Base-by-base conservation (phyloP, 2,888 invertebrate genomes). In the Drosophila affinis region DNA sequence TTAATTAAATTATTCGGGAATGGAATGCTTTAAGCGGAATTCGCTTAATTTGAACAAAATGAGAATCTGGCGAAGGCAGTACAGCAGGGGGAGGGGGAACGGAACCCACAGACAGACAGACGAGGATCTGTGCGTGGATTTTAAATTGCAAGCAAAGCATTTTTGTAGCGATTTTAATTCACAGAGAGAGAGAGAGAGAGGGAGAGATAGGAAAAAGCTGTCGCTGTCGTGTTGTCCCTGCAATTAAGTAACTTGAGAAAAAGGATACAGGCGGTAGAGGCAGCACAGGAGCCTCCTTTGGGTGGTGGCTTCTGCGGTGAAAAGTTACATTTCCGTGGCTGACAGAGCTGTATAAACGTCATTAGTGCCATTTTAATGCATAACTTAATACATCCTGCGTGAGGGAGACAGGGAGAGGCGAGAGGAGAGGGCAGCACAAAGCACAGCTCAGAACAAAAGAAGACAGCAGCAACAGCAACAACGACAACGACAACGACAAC, bases 291-390 rank as follows among this genome's bases (percentile, higher is more conserved):
- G 77, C 81, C 47, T 71, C 54, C 61, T 62, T 67, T 64, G 67
- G 61, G 45, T 46, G 61, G 45, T 46, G 39, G 39, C 39, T 39
- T 39, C 14, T 39, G 39, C 39, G 39, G 52, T 62, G 63, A 49
- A 62, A 71, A 70, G 44, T 70, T 39, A 39, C 39, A 39, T 39
- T 39, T 70, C 61, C 69, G 62, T 65, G 60, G 62, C 54, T 67
- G 70, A 62, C 59, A 68, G 55, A 56, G 51, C 60, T 73, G 61
- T 78, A 76, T 74, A 78, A 83, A 81, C 70, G 76, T 83, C 86
- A 86, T 84, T 86, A 86, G 86, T 81, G 76, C 75, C 76, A 74
- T 81, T 82, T 81, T 79, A 77, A 81, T 76, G 79, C 76, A 72
- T 73, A 76, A 76, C 69, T 76, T 80, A 75, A 82, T 77, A 77